phyloP scores from a whole-genome alignment of 2,113 vertebrate genomes.

The Ancistrus triradiatus region DNA sequence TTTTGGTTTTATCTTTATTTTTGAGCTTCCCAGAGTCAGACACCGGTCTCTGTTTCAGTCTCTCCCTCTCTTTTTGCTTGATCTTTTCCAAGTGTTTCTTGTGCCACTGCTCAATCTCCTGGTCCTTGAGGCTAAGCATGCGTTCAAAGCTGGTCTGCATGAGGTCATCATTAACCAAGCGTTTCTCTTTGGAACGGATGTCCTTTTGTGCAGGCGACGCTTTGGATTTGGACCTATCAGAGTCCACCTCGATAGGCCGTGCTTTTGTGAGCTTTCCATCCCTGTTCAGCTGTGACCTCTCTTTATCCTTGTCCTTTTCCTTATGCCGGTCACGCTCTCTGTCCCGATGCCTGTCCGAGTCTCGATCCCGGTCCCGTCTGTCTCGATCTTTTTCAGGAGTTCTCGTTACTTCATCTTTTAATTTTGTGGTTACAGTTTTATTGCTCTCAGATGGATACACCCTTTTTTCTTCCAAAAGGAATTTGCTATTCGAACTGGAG shows the following conservation, averaged over 20 bases:
- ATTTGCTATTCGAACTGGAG: conserved; percentile 69
- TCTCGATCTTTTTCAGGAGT: conserved; percentile 88
- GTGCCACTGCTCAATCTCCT: conserved; percentile 98
- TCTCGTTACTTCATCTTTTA: conserved; percentile 85
- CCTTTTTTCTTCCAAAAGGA: conserved; percentile 81
- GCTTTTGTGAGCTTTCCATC: conserved; percentile 66
- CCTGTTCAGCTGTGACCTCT: conserved; percentile 76
- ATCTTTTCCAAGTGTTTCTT: conserved; percentile 97
- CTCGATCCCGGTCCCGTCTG: conserved; percentile 75
- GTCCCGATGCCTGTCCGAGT: conserved; percentile 69
- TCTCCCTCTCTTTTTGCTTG: conserved; percentile 93
- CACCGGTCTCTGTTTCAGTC: conserved; percentile 80
- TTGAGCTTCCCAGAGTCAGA: conserved; percentile 80
- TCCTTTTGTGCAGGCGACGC: conserved; percentile 74
- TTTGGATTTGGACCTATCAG: conserved; percentile 80
- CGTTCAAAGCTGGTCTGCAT: conserved; percentile 99
- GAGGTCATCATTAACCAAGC: conserved; percentile 93
- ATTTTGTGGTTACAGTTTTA: conserved; percentile 73
- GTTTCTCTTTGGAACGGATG: conserved; percentile 87
- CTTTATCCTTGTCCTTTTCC: conserved; percentile 84
- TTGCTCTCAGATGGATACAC: conserved; percentile 66
- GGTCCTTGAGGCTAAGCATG: conserved; percentile 96
- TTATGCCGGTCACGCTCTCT: conserved; percentile 84
- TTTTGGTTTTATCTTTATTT: conserved; percentile 79
- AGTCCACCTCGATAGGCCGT: conserved; percentile 66